These are phyloP conservation scores for Ammospiza caudacuta DNA, from an alignment of 2,113 vertebrate genomes.

Conservation along the genomic window DNA sequence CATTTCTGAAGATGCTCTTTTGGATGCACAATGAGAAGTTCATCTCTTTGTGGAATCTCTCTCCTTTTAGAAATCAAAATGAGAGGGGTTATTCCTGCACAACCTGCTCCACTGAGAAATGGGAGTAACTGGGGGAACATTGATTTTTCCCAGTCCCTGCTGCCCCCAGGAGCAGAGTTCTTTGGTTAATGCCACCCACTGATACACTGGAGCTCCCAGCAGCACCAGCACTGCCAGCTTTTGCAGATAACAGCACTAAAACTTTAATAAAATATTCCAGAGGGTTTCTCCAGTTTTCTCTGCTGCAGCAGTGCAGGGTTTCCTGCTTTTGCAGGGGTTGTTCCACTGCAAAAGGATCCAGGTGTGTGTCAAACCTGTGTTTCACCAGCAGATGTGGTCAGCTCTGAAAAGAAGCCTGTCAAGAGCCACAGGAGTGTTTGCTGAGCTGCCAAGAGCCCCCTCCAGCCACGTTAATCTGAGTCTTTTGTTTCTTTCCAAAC, in stretches of 20 bases:
- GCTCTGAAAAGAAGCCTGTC: neutral
- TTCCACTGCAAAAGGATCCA: neutral
- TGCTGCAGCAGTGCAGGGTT: neutral
- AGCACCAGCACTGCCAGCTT: neutral
- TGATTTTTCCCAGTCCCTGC: neutral
- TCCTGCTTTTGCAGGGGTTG: neutral
- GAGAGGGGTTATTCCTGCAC: neutral
- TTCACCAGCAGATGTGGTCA: neutral
- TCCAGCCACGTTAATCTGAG: neutral
- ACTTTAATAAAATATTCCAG: neutral
- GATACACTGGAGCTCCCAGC: neutral
- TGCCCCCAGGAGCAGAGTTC: neutral
- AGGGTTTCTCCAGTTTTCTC: neutral
- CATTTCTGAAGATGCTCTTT: neutral
- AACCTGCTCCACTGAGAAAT: neutral
- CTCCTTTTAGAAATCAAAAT: neutral
- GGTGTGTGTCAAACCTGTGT: neutral
- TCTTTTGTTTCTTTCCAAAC: neutral
- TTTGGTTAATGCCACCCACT: neutral
- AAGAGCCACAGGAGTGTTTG: accelerated
- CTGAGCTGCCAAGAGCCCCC: neutral
- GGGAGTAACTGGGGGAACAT: neutral
- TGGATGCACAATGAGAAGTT: neutral
- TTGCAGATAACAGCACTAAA: neutral
- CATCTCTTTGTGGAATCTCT: neutral